A percentile compares a stretch with the other conserved stretches of the same genome.
phyloP scores from a whole-genome alignment of 2,888 invertebrate genomes.

The Polietes domitor region DNA sequence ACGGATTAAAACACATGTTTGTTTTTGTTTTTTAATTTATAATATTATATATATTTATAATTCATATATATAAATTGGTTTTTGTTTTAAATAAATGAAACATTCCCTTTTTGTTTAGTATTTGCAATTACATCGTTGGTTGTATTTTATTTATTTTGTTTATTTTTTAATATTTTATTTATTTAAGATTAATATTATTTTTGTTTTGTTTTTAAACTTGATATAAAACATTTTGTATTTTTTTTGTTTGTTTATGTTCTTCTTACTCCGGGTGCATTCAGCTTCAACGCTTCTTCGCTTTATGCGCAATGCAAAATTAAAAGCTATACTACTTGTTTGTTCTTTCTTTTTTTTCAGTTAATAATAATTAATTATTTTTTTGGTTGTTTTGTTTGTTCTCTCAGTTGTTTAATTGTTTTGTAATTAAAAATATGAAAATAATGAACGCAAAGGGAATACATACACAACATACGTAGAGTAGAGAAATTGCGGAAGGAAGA shows the following conservation, averaged over 20 bases:
- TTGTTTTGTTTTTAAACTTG: conserved; percentile 15
- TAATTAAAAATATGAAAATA: not conserved
- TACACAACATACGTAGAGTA: not conserved
- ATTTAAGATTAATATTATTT: conserved; percentile 23
- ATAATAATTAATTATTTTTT: conserved; percentile 56
- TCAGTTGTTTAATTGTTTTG: conserved; percentile 24
- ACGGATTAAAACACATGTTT: not conserved
- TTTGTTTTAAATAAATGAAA: conserved; percentile 57
- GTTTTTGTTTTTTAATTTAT: not conserved
- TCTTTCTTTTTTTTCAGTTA: conserved; percentile 37
- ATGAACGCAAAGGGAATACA: not conserved
- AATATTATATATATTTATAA: conserved; percentile 13
- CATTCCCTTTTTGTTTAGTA: conserved; percentile 52
- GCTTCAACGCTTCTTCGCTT: not conserved
- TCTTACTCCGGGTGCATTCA: conserved; percentile 1
- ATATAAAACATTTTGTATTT: conserved; percentile 26
- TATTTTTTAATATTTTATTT: conserved; percentile 46
- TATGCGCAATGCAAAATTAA: conserved; percentile 5
- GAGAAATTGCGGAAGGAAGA: conserved; percentile 39
- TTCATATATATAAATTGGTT: conserved; percentile 30
- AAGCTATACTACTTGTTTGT: conserved; percentile 12
- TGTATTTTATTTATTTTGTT: conserved; percentile 38
- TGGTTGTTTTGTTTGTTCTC: conserved; percentile 42
- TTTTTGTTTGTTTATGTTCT: not conserved
- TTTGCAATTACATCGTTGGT: conserved; percentile 64